phyloP scores from a whole-genome alignment of 2,888 invertebrate genomes.

The Tubulanus polymorphus region DNA sequence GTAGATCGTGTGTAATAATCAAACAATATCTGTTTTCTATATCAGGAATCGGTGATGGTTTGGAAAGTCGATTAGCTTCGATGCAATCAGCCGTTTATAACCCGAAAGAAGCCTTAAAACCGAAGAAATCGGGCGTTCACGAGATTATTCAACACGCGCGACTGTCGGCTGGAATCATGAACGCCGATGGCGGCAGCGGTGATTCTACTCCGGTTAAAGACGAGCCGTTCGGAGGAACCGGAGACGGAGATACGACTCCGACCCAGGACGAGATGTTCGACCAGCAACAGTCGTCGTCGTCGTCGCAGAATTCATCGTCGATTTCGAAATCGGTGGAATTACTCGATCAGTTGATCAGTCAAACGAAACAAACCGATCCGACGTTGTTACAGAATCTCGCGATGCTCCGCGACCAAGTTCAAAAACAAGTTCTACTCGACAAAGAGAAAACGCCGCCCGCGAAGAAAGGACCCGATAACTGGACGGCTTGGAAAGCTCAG shows the following conservation, averaged over 20 bases:
- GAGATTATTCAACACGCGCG: too few species aligned
- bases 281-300: conserved; percentile 19
- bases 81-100: not conserved
- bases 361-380: conserved; percentile 28
- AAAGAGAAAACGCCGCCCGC: conserved; percentile 4
- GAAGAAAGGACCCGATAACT: conserved; percentile 22
- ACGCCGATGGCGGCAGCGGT: conserved; percentile 19
- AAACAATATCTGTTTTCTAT: too few species aligned
- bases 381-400: conserved; percentile 35
- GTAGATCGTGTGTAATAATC: too few species aligned
- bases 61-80: not conserved
- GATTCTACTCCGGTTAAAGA: conserved; percentile 39
- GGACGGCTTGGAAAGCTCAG: conserved; percentile 36
- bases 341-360: conserved; percentile 35
- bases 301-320: too few species aligned
- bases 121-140: not conserved
- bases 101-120: not conserved
- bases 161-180: too few species aligned
- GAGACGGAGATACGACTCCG: not conserved
- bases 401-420: conserved; percentile 31
- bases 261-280: not conserved
- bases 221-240: conserved; percentile 18
- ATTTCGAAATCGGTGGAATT: conserved; percentile 44
- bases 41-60: too few species aligned
- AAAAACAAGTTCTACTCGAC: conserved; percentile 21